These are phyloP conservation scores for Thyatira batis DNA, from an alignment of 2,888 invertebrate species.

Conservation along the genomic window DNA sequence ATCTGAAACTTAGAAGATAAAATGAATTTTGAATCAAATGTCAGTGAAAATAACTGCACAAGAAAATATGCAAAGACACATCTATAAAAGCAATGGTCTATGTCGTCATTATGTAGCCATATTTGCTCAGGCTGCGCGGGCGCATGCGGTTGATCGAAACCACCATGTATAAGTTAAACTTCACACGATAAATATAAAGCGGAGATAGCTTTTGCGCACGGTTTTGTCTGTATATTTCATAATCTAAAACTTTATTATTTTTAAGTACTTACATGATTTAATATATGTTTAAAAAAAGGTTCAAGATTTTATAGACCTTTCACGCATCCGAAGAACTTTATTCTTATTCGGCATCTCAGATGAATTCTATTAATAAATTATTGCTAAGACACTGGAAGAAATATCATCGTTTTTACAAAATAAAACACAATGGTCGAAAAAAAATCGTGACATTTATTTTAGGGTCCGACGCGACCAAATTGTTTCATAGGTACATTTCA, in stretches of 20 bases:
- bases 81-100: slow-evolving; percentile 33
- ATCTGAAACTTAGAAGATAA: no score
- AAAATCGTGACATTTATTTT: slow-evolving; percentile 53
- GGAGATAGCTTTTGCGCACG: not conserved
- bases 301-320: no score
- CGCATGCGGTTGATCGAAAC: slow-evolving; percentile 22
- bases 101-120: slow-evolving; percentile 53
- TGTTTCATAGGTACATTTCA: slow-evolving; percentile 24
- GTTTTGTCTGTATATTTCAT: not conserved
- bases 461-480: slow-evolving; percentile 27
- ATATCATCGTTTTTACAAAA: slow-evolving; percentile 37
- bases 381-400: slow-evolving; percentile 25
- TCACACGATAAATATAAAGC: slow-evolving; percentile 9
- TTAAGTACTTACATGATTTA: no score
- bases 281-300: no score
- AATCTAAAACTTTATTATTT: not conserved
- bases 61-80: no score
- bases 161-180: slow-evolving; percentile 22
- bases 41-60: no score
- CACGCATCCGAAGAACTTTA: not conserved
- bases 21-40: no score
- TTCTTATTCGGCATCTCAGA: slow-evolving; percentile 3
- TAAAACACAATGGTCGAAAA: slow-evolving; percentile 31
- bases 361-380: slow-evolving; percentile 21
- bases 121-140: slow-evolving; percentile 50